Base-by-base conservation (phyloP, 2,797 vertebrate genomes). In the Macroramphosus scolopax region DNA sequence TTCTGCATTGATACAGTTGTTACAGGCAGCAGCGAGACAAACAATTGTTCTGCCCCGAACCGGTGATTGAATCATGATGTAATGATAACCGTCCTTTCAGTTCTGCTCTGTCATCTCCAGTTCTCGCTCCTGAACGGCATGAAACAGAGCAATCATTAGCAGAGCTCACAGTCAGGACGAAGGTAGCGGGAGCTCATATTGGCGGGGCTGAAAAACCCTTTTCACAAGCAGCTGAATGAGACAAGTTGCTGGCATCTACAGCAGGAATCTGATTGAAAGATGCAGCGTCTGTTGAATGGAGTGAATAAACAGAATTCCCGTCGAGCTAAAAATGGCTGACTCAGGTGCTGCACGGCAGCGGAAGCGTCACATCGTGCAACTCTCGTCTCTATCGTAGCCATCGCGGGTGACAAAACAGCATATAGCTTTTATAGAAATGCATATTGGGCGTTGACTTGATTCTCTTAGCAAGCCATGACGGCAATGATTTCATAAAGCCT, bases 401-500 rank as follows among this genome's bases (percentile, higher is more conserved):
- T 51, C 69, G 54, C 51, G 3, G 53, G 49, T 30, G 45, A 78
- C 57, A 75, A 78, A 71, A 39, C 62, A 38, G 18, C 39, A 34
- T 66, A 63, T 58, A 53, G 37, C 43, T 63, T 35, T 68, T 57
- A 49, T 34, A 61, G 59, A 68, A 78, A 72, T 36, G 30, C 48
- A 26, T 70, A 59, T 78, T 59, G 62, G 56, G 63, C 68, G 66
- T 49, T 77, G 46, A 73, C 77, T 69, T 58, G 54, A 68, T 83
- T 79, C 73, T 50, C 68, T 40, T 48, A 17, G 43, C 66, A 5
- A 14, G 51, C 57, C 48, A 64, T 72, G 76, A 80, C 80, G 65
- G 70, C 78, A 81, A 80, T 75, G 60, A 82, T 78, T 76, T 79
- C 51, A 78, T 41, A 17, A 66, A 80, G 75, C 62, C 77, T 82